These are phyloP conservation scores for Brachyhypopomus gauderio DNA, from an alignment of 2,113 vertebrate genomes.

Conservation along the genomic window DNA sequence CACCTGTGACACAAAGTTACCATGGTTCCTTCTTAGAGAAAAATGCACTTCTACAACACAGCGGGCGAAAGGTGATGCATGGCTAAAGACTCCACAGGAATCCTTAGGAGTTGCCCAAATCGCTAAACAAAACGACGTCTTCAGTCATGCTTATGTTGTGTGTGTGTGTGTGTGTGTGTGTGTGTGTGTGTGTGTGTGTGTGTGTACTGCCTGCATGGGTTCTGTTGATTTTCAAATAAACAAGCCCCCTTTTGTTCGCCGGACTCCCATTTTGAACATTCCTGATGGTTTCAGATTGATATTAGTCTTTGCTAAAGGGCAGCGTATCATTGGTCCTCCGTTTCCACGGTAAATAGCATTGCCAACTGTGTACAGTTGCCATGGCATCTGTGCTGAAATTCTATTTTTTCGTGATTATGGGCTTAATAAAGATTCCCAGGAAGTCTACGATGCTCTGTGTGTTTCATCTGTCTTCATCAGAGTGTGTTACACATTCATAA, in stretches of 20 bases:
- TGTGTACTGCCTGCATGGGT: background rate
- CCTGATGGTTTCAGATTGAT: conserved; percentile 47
- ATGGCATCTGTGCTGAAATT: conserved; percentile 52
- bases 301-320: conserved; percentile 44
- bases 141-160: background rate
- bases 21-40: conserved; percentile 34
- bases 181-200: background rate
- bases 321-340: conserved; percentile 45
- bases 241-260: background rate
- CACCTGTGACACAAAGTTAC: conserved; percentile 57
- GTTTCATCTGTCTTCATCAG: conserved; percentile 16
- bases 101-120: background rate
- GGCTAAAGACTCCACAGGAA: conserved; percentile 2
- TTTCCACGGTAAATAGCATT: conserved; percentile 51
- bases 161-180: background rate
- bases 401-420: conserved; percentile 27
- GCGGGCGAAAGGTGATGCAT: conserved; percentile 54
- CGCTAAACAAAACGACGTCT: background rate
- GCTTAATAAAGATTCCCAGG: conserved; percentile 23
- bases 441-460: conserved; percentile 1
- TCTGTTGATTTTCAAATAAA: background rate
- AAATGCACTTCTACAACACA: conserved; percentile 30
- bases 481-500: background rate
- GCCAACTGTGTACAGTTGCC: conserved; percentile 61
- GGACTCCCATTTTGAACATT: conserved; percentile 35